Evolutionary conservation across 2,888 invertebrate genomes (phyloP).

Genomic region (Lasiommata megera): DNA sequence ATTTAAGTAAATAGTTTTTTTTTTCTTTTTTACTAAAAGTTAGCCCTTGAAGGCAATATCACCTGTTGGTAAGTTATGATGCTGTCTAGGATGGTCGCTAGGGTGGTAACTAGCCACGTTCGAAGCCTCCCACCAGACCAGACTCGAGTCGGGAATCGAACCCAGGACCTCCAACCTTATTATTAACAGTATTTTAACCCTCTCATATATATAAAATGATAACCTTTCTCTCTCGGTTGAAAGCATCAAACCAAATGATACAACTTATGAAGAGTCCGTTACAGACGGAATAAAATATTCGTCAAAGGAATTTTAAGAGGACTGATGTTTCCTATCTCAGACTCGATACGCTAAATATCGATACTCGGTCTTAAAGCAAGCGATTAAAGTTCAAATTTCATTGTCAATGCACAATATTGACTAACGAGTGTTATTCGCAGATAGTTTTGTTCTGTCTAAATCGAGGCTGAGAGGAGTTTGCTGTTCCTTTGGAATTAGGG

Average conservation of each 20-base stretch:
- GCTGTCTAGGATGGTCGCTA: too few species aligned
- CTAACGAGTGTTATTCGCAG: slow-evolving; percentile 22
- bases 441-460: slow-evolving; percentile 30
- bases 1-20: too few species aligned
- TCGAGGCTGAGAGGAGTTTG: slow-evolving; percentile 20
- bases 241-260: not conserved
- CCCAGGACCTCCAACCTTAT: too few species aligned
- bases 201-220: too few species aligned
- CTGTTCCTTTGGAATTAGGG: slow-evolving; percentile 12
- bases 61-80: too few species aligned
- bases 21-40: too few species aligned
- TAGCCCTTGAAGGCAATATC: too few species aligned
- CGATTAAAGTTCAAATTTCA: slow-evolving; percentile 8
- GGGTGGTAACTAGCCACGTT: too few species aligned
- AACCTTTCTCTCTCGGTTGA: not conserved
- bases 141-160: too few species aligned
- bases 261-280: slow-evolving; percentile 12
- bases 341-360: not conserved
- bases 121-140: too few species aligned
- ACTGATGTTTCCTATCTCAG: slow-evolving; percentile 9
- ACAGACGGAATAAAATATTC: slow-evolving; percentile 22
- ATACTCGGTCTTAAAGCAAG: not conserved
- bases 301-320: slow-evolving; percentile 25
- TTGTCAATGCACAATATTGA: not conserved
- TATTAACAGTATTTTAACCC: too few species aligned